These are phyloP conservation scores for Megaustenia siamemsis DNA, from an alignment of 2,888 invertebrate genomes.

Conservation along the genomic window DNA sequence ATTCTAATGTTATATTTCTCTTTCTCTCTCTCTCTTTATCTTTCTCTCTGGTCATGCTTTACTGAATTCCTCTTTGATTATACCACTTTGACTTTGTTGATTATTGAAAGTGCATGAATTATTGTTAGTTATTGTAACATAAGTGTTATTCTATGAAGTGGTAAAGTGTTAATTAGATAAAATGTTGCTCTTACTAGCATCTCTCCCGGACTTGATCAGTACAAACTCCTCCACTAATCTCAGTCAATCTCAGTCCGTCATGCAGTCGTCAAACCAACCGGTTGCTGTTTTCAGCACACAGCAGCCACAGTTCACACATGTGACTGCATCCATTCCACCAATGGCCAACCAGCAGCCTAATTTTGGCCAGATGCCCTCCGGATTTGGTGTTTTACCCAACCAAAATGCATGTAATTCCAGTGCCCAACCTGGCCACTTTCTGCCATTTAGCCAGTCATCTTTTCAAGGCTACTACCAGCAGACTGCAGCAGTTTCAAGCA, in stretches of 20 bases:
- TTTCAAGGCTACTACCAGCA: not conserved
- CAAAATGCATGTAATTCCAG: not conserved
- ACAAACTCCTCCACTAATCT: not conserved
- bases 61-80: too few species aligned
- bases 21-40: too few species aligned
- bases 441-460: conserved; percentile 22
- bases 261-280: not conserved
- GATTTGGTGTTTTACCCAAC: not conserved
- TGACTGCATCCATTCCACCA: conserved; percentile 13
- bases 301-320: not conserved
- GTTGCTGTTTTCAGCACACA: conserved; percentile 7
- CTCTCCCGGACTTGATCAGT: not conserved
- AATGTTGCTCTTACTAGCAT: not conserved
- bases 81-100: too few species aligned
- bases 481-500: conserved; percentile 12
- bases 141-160: too few species aligned
- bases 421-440: not conserved
- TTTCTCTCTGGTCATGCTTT: too few species aligned
- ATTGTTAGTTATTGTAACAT: too few species aligned
- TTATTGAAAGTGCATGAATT: too few species aligned
- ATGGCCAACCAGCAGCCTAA: conserved; percentile 13
- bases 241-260: conserved; percentile 11
- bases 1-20: too few species aligned
- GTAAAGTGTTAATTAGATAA: too few species aligned
- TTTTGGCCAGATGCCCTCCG: not conserved